A percentile compares a stretch with the other conserved stretches of the same genome.
Evolutionary conservation across 1,140 invertebrate genomes (phyloP).

Genomic region (Lucilia cuprina): DNA sequence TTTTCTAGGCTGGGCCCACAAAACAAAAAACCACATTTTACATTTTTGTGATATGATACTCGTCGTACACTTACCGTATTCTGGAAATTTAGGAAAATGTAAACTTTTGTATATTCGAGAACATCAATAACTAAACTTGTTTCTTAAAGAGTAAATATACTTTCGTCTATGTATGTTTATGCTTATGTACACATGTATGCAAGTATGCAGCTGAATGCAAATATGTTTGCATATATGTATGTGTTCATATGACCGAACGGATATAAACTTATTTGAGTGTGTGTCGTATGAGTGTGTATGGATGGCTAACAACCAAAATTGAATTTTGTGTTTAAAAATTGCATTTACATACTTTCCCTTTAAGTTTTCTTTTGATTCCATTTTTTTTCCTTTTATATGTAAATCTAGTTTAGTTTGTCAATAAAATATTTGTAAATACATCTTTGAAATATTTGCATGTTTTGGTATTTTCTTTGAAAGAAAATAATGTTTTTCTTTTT

Average conservation of each 20-base stretch:
- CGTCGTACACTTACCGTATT: background rate
- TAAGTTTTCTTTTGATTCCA: background rate
- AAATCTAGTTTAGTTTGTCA: background rate
- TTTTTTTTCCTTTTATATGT: background rate
- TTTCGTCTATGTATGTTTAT: background rate
- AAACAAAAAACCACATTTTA: background rate
- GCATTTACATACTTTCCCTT: background rate
- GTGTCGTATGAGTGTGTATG: background rate
- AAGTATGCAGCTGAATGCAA: background rate
- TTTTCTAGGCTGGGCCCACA: background rate
- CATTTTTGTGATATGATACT: background rate
- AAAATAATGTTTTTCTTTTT: no score
- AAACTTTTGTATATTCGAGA: background rate
- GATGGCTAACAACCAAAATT: background rate
- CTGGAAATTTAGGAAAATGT: background rate
- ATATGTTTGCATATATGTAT: background rate
- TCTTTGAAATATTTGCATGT: background rate
- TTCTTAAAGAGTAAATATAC: background rate
- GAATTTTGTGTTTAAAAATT: conserved; percentile 8
- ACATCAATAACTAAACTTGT: conserved; percentile 5
- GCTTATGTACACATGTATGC: background rate
- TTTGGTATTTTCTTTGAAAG: background rate
- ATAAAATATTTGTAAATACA: background rate
- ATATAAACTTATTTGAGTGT: background rate
- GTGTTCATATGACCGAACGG: background rate